Conservation (phyloP, 2,888 invertebrate genomes). For the Agonopterix subpropinquella region DNA sequence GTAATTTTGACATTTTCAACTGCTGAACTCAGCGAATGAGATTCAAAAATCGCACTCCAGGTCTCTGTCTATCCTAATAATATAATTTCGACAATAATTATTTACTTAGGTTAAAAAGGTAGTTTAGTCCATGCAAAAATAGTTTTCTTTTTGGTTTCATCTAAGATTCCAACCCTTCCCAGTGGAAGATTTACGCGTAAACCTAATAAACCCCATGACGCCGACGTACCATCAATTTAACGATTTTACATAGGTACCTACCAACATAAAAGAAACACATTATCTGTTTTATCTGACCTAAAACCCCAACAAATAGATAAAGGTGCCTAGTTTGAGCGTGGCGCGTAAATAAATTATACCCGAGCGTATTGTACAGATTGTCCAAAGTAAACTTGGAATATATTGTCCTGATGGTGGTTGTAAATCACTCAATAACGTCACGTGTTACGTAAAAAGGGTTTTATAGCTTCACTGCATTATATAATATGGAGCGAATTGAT, state of each 20-base stretch:
- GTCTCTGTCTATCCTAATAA: too few relatives aligned
- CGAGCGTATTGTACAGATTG: constrained; percentile 53
- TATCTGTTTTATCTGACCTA: constrained; percentile 67
- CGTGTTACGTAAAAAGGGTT: constrained; percentile 54
- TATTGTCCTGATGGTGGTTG: constrained; percentile 43
- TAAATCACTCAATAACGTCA: constrained; percentile 61
- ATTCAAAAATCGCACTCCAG: too few relatives aligned
- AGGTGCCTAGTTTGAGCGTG: constrained; percentile 53
- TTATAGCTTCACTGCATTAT: constrained; percentile 31
- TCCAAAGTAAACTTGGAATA: constrained; percentile 61
- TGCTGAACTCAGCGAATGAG: too few relatives aligned
- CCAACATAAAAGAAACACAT: constrained; percentile 58
- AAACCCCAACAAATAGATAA: constrained; percentile 67
- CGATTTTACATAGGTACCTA: constrained; percentile 31
- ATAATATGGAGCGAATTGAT: background rate
- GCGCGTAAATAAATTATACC: constrained; percentile 67
- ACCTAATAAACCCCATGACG: constrained; percentile 51
- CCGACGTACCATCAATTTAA: constrained; percentile 43
- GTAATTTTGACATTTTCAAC: too few relatives aligned
- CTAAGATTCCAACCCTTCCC: constrained; percentile 19
- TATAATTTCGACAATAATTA: too few relatives aligned
- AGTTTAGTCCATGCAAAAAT: too few relatives aligned
- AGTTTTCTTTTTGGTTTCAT: too few relatives aligned
- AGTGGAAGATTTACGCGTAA: constrained; percentile 27
- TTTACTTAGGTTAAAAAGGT: too few relatives aligned